Base-by-base conservation (phyloP, 2,113 vertebrate genomes). In the Chinchilla lanigera region DNA sequence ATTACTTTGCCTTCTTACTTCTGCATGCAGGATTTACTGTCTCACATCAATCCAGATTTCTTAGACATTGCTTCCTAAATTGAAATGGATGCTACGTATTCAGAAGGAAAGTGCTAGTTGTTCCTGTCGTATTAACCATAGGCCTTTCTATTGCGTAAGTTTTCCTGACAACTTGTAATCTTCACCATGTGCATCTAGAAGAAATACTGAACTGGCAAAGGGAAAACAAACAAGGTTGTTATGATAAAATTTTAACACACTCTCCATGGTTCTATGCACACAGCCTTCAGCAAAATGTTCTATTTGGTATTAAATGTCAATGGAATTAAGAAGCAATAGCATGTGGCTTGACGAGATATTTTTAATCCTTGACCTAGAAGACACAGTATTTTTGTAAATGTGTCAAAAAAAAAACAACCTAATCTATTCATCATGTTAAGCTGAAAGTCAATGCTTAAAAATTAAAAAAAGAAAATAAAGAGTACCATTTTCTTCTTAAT, bases 401-500 rank as follows among this genome's bases (percentile, higher is more conserved):
- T 2, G 0, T 78, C 4, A 71, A 96, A 82, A 1, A 96, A 96
- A 60, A n/a, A n/a, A 61, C 28, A 41, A 96, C 5, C 35, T 86
- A 86, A 19, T 7, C 0, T 20, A 0, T 95, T 97, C 94, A 92
- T 69, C 20, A 52, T 71, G 56, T 61, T 17, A 90, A 97, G 61
- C 47, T 81, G 56, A 71, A 90, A 96, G 16, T 95, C 47, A 95
- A 30, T 12, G 47, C 97, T 96, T 61, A 96, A 81, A 87, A 92
- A 35, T 26, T n/a, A 8, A 60, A 22, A 60, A 60, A 60, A 93
- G 75, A 75, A 67, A 81, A 28, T 83, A 92, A 94, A 56, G 2
- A 77, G 85, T 69, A 96, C 20, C 41, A 1, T 95, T 86, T 96
- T 97, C 50, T 35, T 97, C 97, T 97, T 95, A 87, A 94, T 24